phyloP scores from a whole-genome alignment of 2,797 vertebrate genomes.

The Menidia menidia region DNA sequence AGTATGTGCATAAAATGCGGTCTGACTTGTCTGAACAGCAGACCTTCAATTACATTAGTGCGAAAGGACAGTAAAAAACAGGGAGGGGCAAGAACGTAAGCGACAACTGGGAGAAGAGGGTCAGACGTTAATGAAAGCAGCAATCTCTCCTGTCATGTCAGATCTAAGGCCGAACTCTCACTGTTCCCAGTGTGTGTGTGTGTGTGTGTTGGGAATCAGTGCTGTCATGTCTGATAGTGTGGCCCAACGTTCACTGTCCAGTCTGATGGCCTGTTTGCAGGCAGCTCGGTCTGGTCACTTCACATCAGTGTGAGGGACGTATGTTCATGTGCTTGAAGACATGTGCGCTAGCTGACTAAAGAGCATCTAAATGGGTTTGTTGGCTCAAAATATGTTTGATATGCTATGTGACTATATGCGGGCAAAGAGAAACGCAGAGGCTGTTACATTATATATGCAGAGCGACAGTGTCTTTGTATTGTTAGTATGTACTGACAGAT shows the following conservation, averaged over 20 bases:
- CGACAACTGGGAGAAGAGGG: slow-evolving; percentile 67
- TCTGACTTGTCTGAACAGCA: slow-evolving; percentile 78
- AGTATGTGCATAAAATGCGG: slow-evolving; percentile 40
- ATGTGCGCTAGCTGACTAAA: slow-evolving; percentile 18
- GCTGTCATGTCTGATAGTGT: slow-evolving; percentile 84
- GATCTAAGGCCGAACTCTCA: slow-evolving; percentile 75
- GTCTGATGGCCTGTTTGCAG: slow-evolving; percentile 88
- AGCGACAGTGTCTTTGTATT: slow-evolving; percentile 36
- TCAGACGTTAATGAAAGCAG: slow-evolving; percentile 84
- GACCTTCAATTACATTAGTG: slow-evolving; percentile 87
- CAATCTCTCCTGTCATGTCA: slow-evolving; percentile 85
- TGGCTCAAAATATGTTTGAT: slow-evolving; percentile 37
- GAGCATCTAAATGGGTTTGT: slow-evolving; percentile 51
- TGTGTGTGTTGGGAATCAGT: slow-evolving; percentile 67
- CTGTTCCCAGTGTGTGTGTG: slow-evolving; percentile 46
- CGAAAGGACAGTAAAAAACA: slow-evolving; percentile 74
- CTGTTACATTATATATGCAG: slow-evolving; percentile 61
- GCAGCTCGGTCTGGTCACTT: slow-evolving; percentile 85
- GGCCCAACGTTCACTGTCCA: slow-evolving; percentile 77
- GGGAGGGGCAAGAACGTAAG: slow-evolving; percentile 65
- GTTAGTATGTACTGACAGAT: neutral
- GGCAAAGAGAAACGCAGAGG: slow-evolving; percentile 36
- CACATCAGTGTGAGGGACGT: slow-evolving; percentile 82
- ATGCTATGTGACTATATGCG: slow-evolving; percentile 47
- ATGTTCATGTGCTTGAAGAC: slow-evolving; percentile 44